Conservation (phyloP, 2,113 vertebrate genomes). For the Uropsilus gracilis region DNA sequence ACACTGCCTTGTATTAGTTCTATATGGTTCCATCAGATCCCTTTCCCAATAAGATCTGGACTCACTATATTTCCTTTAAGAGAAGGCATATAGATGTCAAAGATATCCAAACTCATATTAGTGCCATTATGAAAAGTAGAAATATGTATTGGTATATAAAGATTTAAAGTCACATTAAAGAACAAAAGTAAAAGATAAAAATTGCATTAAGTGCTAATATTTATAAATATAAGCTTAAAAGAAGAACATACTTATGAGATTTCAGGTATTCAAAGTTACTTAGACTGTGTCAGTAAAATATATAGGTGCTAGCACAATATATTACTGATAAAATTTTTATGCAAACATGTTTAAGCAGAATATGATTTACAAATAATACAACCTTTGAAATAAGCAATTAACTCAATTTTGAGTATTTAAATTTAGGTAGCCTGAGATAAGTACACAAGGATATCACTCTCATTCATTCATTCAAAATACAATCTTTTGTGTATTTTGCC, state of each 20-base stretch:
- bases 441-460: neutral
- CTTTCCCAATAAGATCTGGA: too few species aligned
- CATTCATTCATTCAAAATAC: neutral
- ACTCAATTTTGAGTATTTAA: neutral
- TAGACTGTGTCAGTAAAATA: neutral
- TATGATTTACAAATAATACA: neutral
- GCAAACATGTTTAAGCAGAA: neutral
- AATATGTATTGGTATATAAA: neutral
- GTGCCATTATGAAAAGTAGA: neutral
- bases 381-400: neutral
- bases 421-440: neutral
- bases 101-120: neutral
- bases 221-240: neutral
- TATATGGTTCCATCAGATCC: too few species aligned
- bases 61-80: too few species aligned
- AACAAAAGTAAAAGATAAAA: neutral
- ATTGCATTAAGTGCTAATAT: neutral
- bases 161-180: neutral
- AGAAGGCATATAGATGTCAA: neutral
- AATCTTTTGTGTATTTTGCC: neutral
- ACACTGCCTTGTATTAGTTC: too few species aligned
- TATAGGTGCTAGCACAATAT: neutral
- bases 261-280: neutral
- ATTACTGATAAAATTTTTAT: neutral
- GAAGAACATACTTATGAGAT: neutral